These are phyloP conservation scores for Tiliqua scincoides DNA, from an alignment of 2,113 vertebrate genomes.

Conservation along the genomic window DNA sequence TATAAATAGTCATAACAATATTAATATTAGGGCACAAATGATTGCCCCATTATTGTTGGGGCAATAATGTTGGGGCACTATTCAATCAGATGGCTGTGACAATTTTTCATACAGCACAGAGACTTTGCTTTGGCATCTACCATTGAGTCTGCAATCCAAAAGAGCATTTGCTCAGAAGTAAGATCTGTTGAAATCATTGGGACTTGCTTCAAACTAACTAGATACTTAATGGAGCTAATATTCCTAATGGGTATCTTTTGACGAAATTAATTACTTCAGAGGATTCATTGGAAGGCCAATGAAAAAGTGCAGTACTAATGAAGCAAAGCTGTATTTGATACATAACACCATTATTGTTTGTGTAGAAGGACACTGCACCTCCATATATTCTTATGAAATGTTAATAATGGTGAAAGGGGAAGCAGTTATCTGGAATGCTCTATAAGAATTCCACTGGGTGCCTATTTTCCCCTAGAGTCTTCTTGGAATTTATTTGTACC, in stretches of 20 bases:
- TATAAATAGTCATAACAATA: too few species aligned
- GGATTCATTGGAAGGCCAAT: background rate
- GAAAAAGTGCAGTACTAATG: background rate
- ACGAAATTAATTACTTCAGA: background rate
- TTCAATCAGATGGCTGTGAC: background rate
- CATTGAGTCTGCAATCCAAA: background rate
- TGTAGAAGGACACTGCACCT: background rate
- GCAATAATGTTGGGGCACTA: too few species aligned
- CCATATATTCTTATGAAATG: slow-evolving; percentile 27
- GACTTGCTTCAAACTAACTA: background rate
- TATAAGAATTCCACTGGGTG: background rate
- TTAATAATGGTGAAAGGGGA: slow-evolving; percentile 8
- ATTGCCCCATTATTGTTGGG: too few species aligned
- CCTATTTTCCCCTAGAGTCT: background rate
- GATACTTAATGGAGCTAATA: background rate
- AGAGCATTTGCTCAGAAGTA: background rate
- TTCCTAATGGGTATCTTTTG: background rate
- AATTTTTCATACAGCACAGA: background rate
- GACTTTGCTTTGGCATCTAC: background rate
- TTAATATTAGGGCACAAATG: too few species aligned
- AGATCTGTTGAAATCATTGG: background rate
- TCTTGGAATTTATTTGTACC: slow-evolving; percentile 25
- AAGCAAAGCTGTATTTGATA: background rate
- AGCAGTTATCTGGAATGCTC: background rate
- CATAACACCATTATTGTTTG: background rate